Conservation (phyloP, 2,113 vertebrate genomes). For the Saiga tatarica region DNA sequence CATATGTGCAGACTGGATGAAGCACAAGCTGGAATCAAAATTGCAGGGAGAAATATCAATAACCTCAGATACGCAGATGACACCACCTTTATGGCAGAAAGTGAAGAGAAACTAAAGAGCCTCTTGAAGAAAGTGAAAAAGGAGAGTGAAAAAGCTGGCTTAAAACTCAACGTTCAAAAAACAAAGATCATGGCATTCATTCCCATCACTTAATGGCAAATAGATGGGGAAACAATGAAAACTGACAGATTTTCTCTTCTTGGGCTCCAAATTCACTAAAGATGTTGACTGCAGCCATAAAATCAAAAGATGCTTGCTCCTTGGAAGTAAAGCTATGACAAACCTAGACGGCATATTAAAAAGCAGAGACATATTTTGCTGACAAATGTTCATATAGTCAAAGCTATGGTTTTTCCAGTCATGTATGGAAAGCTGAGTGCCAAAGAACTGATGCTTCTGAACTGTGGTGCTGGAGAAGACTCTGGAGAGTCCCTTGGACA, state of each 20-base stretch:
- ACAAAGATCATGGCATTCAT: accelerated
- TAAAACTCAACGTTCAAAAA: neutral
- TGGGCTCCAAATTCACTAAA: neutral
- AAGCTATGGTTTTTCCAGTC: neutral
- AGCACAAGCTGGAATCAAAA: neutral
- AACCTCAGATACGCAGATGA: neutral
- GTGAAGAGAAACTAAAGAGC: neutral
- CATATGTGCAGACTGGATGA: neutral
- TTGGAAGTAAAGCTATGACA: neutral
- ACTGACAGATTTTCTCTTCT: neutral
- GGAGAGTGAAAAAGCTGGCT: neutral
- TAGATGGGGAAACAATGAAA: neutral
- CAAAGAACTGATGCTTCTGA: neutral
- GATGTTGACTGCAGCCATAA: neutral
- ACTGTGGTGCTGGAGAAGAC: neutral
- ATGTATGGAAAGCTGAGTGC: neutral
- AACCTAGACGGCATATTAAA: neutral
- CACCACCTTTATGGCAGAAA: neutral
- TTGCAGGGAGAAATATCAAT: neutral
- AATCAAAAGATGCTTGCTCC: neutral
- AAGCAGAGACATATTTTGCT: neutral
- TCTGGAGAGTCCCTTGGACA: neutral
- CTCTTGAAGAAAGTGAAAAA: neutral
- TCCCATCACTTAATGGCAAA: neutral
- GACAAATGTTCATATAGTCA: neutral